Evolutionary conservation across 2,797 vertebrate genomes (phyloP), one percentile per base, ranked within the genome.

Genomic region (Hoplostethus mediterraneus): DNA sequence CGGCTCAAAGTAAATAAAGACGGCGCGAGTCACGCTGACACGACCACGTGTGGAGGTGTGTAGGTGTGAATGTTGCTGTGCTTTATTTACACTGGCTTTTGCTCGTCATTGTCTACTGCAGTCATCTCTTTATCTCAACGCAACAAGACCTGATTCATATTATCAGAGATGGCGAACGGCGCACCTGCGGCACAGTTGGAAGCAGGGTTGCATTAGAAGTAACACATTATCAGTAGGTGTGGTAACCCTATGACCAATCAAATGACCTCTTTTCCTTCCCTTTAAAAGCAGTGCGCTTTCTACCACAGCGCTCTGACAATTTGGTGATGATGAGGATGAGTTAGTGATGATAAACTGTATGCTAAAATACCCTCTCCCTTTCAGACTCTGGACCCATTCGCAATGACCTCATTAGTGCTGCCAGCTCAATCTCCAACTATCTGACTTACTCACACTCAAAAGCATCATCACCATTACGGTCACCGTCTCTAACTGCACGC

Each of bases 1-100:
- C 60, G 66, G 71, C 61, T 71, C 71, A 52, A 12, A 17, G 16
- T 70, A 71, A 70, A 66, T n/a, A 55, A 65, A 14, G 25, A 58
- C 25, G 38, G 30, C 2, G 58, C 21, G 40, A 57, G 51, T 42
- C 31, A 17, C 7, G 2, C 28, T 68, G 30, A 8, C 4, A 44
- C n/a, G 51, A 16, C 16, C 11, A 38, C 14, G n/a, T 49, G 58
- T 52, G 9, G 6, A 6, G 30, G 49, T 62, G 13, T 67, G 25
- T 44, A 36, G 25, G 56, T 53, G 61, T 60, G 21, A 58, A 6
- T 25, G 47, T 17, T 17, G n/a, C 16, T 74, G 14, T 68, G 63
- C 21, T 66, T 21, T 66, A 57, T 63, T 61, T 51, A 51, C 40
- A 61, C 13, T 31, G 21, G 48, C 12, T 30, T 44, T 17, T 47